phyloP scores from a whole-genome alignment of 2,797 vertebrate genomes.

The Valencia hispanica region DNA sequence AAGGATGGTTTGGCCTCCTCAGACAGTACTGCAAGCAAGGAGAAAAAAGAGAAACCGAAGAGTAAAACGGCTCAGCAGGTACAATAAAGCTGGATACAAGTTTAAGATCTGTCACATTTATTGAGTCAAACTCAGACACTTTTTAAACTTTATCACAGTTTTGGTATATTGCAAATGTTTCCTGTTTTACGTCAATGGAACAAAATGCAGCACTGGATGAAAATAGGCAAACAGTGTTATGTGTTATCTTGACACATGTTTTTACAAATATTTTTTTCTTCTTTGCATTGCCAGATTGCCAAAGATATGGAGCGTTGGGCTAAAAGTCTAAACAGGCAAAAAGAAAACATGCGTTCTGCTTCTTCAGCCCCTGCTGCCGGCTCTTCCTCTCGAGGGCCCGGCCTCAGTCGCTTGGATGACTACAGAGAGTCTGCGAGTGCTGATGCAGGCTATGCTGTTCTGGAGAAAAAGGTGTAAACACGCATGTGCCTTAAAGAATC shows the following conservation, averaged over 20 bases:
- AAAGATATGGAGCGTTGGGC: constrained; percentile 97
- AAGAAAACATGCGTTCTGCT: constrained; percentile 89
- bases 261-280: background rate
- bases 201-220: background rate
- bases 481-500: background rate
- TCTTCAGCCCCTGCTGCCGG: constrained; percentile 74
- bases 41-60: constrained; percentile 93
- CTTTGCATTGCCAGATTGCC: constrained; percentile 81
- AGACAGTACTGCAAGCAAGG: constrained; percentile 80
- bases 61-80: constrained; percentile 94
- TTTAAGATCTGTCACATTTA: background rate
- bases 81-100: background rate
- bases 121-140: background rate
- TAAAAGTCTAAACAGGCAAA: constrained; percentile 91
- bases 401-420: constrained; percentile 80
- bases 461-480: constrained; percentile 88
- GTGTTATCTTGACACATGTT: too few species aligned
- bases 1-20: constrained; percentile 39
- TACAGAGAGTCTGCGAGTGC: constrained; percentile 89
- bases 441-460: constrained; percentile 91
- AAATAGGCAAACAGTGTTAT: background rate
- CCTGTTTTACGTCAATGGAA: background rate
- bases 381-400: constrained; percentile 60
- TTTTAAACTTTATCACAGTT: background rate
- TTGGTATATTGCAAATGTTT: background rate